Evolutionary conservation across 1,140 invertebrate species (phyloP).

Genomic region (Drosophila pruinosa): DNA sequence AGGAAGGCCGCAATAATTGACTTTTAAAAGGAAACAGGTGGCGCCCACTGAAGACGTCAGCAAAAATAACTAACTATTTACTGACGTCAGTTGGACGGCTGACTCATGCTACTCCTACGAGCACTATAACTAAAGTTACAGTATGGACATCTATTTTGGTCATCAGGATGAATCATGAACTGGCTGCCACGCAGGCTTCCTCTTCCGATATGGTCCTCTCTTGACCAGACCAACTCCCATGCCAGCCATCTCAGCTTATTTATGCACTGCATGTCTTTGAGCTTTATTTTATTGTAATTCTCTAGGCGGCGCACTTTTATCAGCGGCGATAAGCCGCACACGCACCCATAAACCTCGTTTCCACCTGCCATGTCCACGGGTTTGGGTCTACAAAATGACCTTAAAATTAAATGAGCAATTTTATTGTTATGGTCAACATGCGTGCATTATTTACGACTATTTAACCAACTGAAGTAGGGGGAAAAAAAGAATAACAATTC

Average conservation of each 20-base stretch:
- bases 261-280: conserved; percentile 57
- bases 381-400: conserved; percentile 48
- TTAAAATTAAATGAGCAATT: conserved; percentile 68
- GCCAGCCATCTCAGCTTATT: conserved; percentile 15
- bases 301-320: conserved; percentile 62
- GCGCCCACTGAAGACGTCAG: conserved; percentile 33
- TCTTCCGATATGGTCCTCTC: conserved; percentile 24
- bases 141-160: neutral
- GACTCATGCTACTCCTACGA: conserved; percentile 1
- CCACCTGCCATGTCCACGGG: conserved; percentile 23
- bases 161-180: conserved; percentile 39
- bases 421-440: conserved; percentile 66
- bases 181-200: conserved; percentile 24
- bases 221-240: neutral
- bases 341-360: conserved; percentile 76
- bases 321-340: conserved; percentile 63
- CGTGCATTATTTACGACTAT: conserved; percentile 31
- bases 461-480: neutral
- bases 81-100: conserved; percentile 46
- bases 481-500: neutral
- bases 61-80: neutral
- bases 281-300: conserved; percentile 46
- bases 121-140: neutral
- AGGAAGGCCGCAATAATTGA: conserved; percentile 54
- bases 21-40: conserved; percentile 57